Evolutionary conservation across 2,797 vertebrate genomes (phyloP).

Genomic region (Thripadectes ignobilis): DNA sequence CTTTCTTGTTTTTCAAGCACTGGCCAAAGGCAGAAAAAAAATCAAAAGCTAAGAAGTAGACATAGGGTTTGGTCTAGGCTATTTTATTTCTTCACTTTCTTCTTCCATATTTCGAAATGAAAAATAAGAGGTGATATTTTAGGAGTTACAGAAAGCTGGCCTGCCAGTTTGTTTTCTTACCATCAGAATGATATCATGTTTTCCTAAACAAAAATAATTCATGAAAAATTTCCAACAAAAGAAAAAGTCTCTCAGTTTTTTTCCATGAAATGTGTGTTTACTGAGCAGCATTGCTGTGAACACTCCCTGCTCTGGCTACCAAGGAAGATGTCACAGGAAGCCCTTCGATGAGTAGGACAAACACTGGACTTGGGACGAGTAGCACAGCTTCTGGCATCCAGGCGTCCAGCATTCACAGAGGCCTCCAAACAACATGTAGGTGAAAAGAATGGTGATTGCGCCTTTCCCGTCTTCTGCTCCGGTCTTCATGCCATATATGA

Average conservation of each 20-base stretch:
- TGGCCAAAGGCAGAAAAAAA: not conserved
- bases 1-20: not conserved
- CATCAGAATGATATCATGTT: constrained; percentile 66
- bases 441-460: fast-evolving
- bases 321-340: not conserved
- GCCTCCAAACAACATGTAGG: not conserved
- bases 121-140: constrained; percentile 59
- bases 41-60: constrained; percentile 3
- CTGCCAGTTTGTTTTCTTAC: constrained; percentile 49
- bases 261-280: constrained; percentile 48
- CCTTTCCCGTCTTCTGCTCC: not conserved
- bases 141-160: constrained; percentile 45
- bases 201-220: constrained; percentile 70
- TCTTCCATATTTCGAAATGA: constrained; percentile 34
- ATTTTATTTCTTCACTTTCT: constrained; percentile 38
- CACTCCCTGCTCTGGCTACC: not conserved
- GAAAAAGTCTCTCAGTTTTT: constrained; percentile 13
- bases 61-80: not conserved
- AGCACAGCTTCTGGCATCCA: not conserved
- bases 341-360: not conserved
- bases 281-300: not conserved
- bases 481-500: not conserved
- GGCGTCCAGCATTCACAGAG: not conserved
- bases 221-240: constrained; percentile 51
- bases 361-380: not conserved